These are phyloP conservation scores for Drosophila tripunctata DNA, from an alignment of 2,888 invertebrate genomes.

Conservation along the genomic window DNA sequence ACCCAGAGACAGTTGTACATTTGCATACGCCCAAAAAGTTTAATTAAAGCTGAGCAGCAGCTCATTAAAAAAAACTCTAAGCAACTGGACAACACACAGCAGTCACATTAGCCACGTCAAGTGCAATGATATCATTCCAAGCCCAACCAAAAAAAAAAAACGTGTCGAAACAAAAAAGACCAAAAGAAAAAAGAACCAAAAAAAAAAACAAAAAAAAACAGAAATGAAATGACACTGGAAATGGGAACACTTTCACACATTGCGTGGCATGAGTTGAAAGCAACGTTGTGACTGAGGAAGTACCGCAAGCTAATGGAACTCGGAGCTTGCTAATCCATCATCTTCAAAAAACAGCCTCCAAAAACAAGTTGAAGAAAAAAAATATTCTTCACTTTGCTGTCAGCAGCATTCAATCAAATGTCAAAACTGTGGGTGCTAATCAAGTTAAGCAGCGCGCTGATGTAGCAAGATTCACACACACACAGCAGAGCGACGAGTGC, in stretches of 20 bases:
- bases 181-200: neutral
- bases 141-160: neutral
- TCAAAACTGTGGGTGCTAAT: slow-evolving; percentile 38
- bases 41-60: slow-evolving; percentile 41
- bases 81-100: slow-evolving; percentile 4
- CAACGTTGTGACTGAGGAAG: neutral
- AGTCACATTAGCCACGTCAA: slow-evolving; percentile 46
- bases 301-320: slow-evolving; percentile 2
- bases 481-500: neutral
- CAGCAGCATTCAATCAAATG: slow-evolving; percentile 41
- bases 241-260: slow-evolving; percentile 80
- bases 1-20: slow-evolving; percentile 24
- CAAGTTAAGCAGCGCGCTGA: slow-evolving; percentile 25
- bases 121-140: slow-evolving; percentile 64
- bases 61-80: slow-evolving; percentile 46
- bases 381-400: neutral
- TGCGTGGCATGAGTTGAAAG: slow-evolving; percentile 10
- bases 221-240: slow-evolving; percentile 63
- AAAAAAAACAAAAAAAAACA: slow-evolving; percentile 2
- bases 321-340: slow-evolving; percentile 44
- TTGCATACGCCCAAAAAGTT: slow-evolving; percentile 45
- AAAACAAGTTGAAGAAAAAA: neutral
- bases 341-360: neutral
- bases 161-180: slow-evolving; percentile 39
- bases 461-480: slow-evolving; percentile 7